Evolutionary conservation across 2,113 vertebrate genomes (phyloP), one percentile per base, ranked within the genome.

Genomic region (Oplegnathus fasciatus): DNA sequence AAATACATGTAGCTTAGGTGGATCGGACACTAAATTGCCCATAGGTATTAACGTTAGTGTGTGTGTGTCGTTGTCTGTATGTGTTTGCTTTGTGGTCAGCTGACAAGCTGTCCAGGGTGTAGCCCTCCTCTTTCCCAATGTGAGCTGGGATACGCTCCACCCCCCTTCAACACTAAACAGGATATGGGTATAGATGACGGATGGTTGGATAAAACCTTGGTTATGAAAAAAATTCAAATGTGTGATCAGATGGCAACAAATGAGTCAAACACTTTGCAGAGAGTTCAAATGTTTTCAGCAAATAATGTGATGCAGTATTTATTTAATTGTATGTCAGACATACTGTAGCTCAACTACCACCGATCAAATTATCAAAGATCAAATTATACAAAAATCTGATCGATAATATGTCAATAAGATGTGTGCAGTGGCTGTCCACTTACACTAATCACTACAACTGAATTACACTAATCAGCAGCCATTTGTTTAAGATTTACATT

Each of bases 31-130:
- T 34, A 13, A 37, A 44, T 4, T 24, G 2, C 18, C 4, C 26
- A 9, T 46, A 52, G 1, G 2, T 65, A 30, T 48, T 32, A 72
- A 44, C 46, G 17, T 60, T 57, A 2, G 14, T 42, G 6, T 34
- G 14, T 10, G 1, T 67, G 34, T 58, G 70, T n/a, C n/a, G 17
- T 18, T 71, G 22, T 77, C 18, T 67, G 44, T 70, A 32, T 77
- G n/a, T 66, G 71, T 84, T 67, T 86, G 66, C 40, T 48, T 37
- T 76, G 6, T 60, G 57, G 37, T 48, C 5, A 30, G 60, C 30
- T 32, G 10, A 46, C 1, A 9, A 70, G 6, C n/a, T 57, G 20
- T 32, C 0, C 15, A 44, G 40, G 75, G 46, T 20, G 54, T 84
- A 46, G 73, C 58, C 50, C 3, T 44, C 54, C 3, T 79, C 28